Evolutionary conservation across 2,888 invertebrate genomes (phyloP), one percentile per base, ranked within the genome.

Genomic region (Hydrotaea diabolus): DNA sequence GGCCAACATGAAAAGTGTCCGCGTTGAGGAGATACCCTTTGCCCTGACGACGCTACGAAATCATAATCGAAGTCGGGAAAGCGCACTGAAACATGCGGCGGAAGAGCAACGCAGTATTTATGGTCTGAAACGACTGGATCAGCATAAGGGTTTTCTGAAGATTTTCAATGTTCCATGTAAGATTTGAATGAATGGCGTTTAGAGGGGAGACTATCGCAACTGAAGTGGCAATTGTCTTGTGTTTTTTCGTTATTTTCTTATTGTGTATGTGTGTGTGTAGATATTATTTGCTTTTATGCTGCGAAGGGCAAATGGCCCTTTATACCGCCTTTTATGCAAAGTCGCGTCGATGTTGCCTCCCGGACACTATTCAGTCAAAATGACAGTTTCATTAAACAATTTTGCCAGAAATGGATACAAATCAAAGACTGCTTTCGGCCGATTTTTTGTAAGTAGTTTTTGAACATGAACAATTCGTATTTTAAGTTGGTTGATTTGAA

Each of bases 261-360:
- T 2, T 64, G 15, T n/a, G 13, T 73, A n/a, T 26, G 19, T 17
- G 2, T n/a, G n/a, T 21, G 57, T 26, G 49, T 57, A 92, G 92
- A 92, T 80, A 91, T 92, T 1, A 88, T 92, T 72, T 92, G 92
- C 76, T 91, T 90, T 80, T 92, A 90, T 87, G 92, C 92, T 57
- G 92, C 92, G 1, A 92, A 91, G 79, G 92, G 92, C 3, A 92
- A 92, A 76, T 92, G 92, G 92, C 92, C 92, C 0, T 92, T 90
- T 83, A 89, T 92, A 71, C 92, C 92, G 15, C 88, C 90, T 0
- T 91, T 91, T 64, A 90, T 92, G 90, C 91, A 92, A 81, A 64
- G 86, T 19, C 90, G 89, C 9, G 92, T 92, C 13, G 89, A 92
- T 84, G 87, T 86, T 66, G 91, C 90, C 0, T 89, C 92, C 2